These are phyloP conservation scores for Bilobella aurantiaca DNA, from an alignment of 1,140 invertebrate genomes.

Conservation along the genomic window DNA sequence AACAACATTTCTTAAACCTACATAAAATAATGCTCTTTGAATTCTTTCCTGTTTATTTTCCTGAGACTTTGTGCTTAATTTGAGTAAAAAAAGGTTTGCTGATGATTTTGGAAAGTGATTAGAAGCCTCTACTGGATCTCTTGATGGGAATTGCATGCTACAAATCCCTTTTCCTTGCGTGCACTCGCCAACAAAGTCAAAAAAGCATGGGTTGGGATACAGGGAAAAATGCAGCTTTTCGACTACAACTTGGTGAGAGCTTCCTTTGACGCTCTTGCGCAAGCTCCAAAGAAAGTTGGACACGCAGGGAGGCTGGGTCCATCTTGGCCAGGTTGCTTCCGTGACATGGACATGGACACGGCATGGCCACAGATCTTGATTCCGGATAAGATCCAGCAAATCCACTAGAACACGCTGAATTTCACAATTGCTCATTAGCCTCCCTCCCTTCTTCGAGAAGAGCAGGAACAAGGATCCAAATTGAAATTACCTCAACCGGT, in stretches of 20 bases:
- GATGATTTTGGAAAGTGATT: not conserved
- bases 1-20: no score
- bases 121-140: not conserved
- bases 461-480: no score
- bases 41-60: no score
- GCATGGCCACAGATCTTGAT: not conserved
- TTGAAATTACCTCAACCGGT: no score
- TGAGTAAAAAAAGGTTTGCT: no score
- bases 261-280: not conserved
- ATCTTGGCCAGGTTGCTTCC: not conserved
- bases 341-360: not conserved
- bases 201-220: not conserved
- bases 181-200: not conserved
- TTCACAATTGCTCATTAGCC: not conserved
- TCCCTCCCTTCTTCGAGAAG: no score
- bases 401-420: not conserved
- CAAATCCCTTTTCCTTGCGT: not conserved
- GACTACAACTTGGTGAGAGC: not conserved
- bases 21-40: no score
- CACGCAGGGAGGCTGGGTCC: not conserved
- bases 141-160: slow-evolving; percentile 5
- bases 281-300: not conserved
- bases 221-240: not conserved
- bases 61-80: not conserved
- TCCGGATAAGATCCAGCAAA: not conserved